Conservation (phyloP, 2,797 vertebrate species). For the Erithacus rubecula region DNA sequence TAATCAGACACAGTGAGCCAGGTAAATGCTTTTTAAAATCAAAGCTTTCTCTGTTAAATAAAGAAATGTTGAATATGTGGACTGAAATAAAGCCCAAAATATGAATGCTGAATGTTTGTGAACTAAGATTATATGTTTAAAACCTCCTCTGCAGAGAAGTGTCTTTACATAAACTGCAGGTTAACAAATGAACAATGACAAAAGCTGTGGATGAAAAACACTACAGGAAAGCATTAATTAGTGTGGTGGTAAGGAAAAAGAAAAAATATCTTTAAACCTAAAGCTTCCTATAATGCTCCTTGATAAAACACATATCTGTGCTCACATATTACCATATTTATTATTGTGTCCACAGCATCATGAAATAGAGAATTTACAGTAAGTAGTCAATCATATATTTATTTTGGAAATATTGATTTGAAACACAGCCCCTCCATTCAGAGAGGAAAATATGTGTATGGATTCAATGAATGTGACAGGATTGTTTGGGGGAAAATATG, state of each 20-base stretch:
- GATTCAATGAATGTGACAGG: rapidly evolving
- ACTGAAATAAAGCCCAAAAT: background rate
- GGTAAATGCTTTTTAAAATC: background rate
- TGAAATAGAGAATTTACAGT: background rate
- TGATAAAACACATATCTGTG: background rate
- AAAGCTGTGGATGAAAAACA: background rate
- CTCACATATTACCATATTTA: background rate
- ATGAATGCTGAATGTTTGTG: background rate
- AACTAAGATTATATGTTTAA: background rate
- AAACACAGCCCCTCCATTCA: background rate
- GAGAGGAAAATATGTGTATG: rapidly evolving
- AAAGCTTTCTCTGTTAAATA: background rate
- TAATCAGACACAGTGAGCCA: background rate
- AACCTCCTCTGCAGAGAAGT: background rate
- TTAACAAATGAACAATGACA: background rate
- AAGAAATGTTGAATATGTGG: background rate
- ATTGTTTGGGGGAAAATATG: background rate
- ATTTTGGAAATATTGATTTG: background rate
- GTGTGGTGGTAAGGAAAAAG: background rate
- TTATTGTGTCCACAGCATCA: background rate
- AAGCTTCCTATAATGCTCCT: background rate
- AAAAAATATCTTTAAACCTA: background rate
- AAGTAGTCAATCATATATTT: background rate
- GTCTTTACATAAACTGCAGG: background rate
- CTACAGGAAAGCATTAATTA: background rate